Percentiles rank a stretch among this genome's conserved stretches.
Conservation (phyloP, 1,140 invertebrate species). For the Pseudobourletiella spinata region DNA sequence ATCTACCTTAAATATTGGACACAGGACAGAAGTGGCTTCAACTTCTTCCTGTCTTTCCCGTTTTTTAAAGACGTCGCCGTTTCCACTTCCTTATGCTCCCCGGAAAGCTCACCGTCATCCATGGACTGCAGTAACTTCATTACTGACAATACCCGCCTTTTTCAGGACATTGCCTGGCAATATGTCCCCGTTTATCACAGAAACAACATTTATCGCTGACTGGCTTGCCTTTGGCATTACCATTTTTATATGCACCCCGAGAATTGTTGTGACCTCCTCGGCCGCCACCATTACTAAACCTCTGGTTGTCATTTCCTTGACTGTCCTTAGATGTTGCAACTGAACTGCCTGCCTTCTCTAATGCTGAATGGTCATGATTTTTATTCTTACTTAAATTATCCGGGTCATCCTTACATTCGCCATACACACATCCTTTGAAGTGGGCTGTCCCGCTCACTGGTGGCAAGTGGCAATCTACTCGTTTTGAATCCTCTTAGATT, state of each 20-base stretch:
- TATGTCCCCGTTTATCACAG: not conserved
- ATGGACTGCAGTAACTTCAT: not conserved
- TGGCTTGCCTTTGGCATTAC: not conserved
- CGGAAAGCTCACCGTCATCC: not conserved
- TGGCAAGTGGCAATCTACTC: not conserved
- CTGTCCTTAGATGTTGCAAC: not conserved
- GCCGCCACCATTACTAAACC: too few species aligned
- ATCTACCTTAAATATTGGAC: not conserved
- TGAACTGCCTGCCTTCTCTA: not conserved
- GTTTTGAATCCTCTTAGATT: not conserved
- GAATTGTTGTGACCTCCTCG: not conserved
- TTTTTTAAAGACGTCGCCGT: not conserved
- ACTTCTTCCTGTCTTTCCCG: not conserved
- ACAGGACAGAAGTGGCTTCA: not conserved
- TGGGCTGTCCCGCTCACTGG: not conserved
- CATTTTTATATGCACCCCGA: not conserved
- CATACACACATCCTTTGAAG: not conserved
- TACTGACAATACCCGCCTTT: not conserved
- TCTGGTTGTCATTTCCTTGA: not conserved
- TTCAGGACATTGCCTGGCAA: not conserved
- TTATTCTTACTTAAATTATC: not conserved
- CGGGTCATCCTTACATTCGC: not conserved
- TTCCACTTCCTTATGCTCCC: not conserved
- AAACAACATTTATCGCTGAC: not conserved
- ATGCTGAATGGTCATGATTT: not conserved